A percentile compares a stretch with the other conserved stretches of the same genome.
Conservation (phyloP, 1,140 invertebrate genomes). For the Apis mellifera region DNA sequence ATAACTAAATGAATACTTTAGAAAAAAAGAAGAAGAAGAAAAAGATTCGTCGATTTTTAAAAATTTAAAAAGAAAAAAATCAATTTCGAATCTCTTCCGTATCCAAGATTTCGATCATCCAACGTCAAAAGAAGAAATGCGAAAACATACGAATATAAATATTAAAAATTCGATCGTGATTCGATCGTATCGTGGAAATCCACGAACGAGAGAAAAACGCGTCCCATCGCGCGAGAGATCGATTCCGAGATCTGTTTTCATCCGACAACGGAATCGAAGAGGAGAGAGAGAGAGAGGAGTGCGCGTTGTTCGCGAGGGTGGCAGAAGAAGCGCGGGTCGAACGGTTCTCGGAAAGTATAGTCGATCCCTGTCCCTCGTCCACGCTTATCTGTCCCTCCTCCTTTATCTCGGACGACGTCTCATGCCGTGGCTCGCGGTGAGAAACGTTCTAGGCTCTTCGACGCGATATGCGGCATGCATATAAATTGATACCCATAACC, state of each 20-base stretch:
- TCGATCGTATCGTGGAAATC: no score
- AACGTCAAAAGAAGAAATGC: no score
- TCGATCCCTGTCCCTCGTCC: constrained; percentile 38
- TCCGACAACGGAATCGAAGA: not conserved
- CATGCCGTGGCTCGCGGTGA: constrained; percentile 55
- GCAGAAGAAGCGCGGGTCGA: constrained; percentile 49
- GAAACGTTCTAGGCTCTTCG: constrained; percentile 64
- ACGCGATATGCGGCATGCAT: constrained; percentile 67
- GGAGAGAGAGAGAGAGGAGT: not conserved
- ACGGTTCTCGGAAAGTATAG: constrained; percentile 56
- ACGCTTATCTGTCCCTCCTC: constrained; percentile 34
- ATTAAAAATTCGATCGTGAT: no score
- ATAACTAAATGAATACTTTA: no score
- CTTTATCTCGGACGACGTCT: constrained; percentile 36
- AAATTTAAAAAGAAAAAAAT: no score
- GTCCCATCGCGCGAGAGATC: constrained; percentile 1
- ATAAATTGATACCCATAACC: constrained; percentile 64
- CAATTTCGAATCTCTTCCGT: no score
- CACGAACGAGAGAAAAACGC: no score
- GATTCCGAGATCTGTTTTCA: constrained; percentile 17
- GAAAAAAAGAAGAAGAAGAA: no score
- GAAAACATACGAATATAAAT: no score
- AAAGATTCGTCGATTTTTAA: not conserved
- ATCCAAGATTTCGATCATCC: no score
- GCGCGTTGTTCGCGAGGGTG: constrained; percentile 51